Conservation (phyloP, 2,113 vertebrate genomes). For the Poeciliopsis prolifica region DNA sequence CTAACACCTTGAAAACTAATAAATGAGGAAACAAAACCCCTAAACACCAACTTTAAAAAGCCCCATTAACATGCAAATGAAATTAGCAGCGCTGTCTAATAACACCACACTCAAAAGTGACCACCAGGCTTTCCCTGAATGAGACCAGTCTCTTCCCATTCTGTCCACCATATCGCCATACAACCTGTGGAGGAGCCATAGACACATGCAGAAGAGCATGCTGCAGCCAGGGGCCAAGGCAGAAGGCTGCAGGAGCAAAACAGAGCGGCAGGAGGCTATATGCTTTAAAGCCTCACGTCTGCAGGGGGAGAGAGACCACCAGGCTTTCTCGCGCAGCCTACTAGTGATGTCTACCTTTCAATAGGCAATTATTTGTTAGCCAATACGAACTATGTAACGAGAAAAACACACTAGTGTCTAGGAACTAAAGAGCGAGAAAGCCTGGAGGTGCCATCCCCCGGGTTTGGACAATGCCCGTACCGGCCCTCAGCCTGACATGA, state of each 20-base stretch:
- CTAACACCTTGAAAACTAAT: conserved; percentile 27
- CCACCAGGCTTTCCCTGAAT: conserved; percentile 51
- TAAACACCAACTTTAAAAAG: conserved; percentile 12
- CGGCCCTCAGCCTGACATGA: conserved; percentile 81
- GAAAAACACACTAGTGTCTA: conserved; percentile 29
- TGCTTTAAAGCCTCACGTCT: conserved; percentile 63
- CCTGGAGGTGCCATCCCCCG: conserved; percentile 59
- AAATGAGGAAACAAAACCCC: neutral
- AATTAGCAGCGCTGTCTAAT: conserved; percentile 23
- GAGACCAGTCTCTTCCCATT: conserved; percentile 62
- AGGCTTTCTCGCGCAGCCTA: conserved; percentile 59
- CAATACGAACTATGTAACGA: conserved; percentile 12
- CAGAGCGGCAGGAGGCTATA: conserved; percentile 51
- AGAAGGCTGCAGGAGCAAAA: conserved; percentile 69
- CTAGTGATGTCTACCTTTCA: conserved; percentile 35
- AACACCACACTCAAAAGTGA: conserved; percentile 17
- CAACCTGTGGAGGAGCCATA: conserved; percentile 31
- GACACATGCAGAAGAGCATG: conserved; percentile 74
- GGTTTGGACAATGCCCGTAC: conserved; percentile 70
- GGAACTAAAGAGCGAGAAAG: conserved; percentile 51
- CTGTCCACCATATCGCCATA: conserved; percentile 56
- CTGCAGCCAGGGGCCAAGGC: conserved; percentile 71
- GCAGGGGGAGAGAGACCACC: conserved; percentile 52
- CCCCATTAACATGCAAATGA: conserved; percentile 54
- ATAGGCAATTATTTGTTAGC: neutral